Evolutionary conservation across 2,113 vertebrate species (phyloP).

Genomic region (Toxostoma redivivum): DNA sequence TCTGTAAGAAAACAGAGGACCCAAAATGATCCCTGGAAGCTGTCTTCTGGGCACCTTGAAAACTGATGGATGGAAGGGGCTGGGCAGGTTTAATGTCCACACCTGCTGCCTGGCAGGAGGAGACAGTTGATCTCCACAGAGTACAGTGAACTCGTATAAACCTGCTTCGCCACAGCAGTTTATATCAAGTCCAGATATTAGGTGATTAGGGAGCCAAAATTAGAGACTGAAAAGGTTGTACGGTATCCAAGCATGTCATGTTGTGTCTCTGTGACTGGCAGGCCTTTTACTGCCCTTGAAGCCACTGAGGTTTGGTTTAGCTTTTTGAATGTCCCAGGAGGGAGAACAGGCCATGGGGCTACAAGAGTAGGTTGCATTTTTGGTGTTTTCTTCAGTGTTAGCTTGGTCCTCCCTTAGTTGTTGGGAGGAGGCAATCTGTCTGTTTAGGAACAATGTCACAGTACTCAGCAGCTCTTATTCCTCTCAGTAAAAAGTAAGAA

Average conservation of each 20-base stretch:
- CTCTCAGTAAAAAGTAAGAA: background rate
- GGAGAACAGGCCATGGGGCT: background rate
- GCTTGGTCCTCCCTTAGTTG: background rate
- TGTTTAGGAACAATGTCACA: background rate
- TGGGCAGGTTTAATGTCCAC: background rate
- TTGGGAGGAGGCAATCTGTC: background rate
- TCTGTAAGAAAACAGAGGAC: background rate
- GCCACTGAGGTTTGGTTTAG: background rate
- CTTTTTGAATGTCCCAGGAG: background rate
- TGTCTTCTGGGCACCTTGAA: background rate
- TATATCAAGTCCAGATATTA: background rate
- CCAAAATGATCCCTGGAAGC: background rate
- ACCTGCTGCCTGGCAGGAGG: background rate
- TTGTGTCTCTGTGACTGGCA: background rate
- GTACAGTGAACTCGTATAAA: background rate
- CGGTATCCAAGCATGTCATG: background rate
- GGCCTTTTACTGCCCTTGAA: background rate
- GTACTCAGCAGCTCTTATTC: background rate
- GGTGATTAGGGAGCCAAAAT: background rate
- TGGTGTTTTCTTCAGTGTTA: background rate
- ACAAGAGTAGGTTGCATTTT: background rate
- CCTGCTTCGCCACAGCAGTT: background rate
- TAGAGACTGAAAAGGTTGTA: background rate
- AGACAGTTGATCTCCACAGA: background rate
- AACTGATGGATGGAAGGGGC: background rate